Base-by-base conservation (phyloP, 1,140 invertebrate species). In the Brachystomella parvula region DNA sequence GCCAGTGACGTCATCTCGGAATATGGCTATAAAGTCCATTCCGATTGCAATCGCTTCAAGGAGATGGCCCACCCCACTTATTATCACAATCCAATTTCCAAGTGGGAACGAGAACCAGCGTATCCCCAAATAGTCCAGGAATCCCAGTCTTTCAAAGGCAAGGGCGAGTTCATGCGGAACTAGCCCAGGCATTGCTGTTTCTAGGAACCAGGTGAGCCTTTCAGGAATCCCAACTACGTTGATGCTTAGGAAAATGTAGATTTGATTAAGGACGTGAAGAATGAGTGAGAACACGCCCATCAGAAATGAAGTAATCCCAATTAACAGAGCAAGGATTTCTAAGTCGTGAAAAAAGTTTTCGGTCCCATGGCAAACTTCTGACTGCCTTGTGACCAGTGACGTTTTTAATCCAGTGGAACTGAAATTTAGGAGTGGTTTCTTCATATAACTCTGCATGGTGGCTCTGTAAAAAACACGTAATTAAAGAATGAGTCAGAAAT, bases 161-260 rank as follows among this genome's bases (percentile, higher is more conserved):
- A 26, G 6, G 24, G 12, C 12, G 15, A 53, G 24, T 12, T 53
- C 24, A 6, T 53, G 12, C 3, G 12, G 3, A 24, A 53, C 24
- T 6, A 24, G 12, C 6, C 49, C 49, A 12, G 49, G 49, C 24
- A 6, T 12, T 6, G 24, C 24, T 53, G 12, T 12, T 26, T 53
- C 49, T 19, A 53, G 12, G 6, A 53, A 24, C 49, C 49, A 53
- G 3, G 49, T 15, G 6, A 15, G 15, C 6, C 49, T 15, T 24
- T 53, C 49, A 6, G 49, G 49, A 53, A 24, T 53, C 3, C 49
- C 49, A 15, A 53, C 21, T 6, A 53, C 15, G 24, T 19, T 17
- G 6, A 24, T 24, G 21, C 49, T 53, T 12, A 53, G 24, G 49
- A 53, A 53, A 53, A 53, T 53, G 49, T 53, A 53, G 49, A 53